Conservation (phyloP, 2,797 vertebrate genomes). For the Alouatta caraya region DNA sequence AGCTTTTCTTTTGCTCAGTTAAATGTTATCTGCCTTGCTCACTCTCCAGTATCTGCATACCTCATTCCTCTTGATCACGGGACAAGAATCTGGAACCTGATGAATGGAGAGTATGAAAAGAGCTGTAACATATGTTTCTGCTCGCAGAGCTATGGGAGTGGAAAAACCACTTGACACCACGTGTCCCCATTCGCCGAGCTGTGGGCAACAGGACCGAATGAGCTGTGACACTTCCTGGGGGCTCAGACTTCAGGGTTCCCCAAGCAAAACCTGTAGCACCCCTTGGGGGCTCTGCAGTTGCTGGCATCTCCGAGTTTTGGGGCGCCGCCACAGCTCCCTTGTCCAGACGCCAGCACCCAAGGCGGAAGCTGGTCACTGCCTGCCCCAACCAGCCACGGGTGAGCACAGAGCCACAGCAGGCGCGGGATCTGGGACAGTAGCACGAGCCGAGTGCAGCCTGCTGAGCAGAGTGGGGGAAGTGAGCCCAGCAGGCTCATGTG, state of each 20-base stretch:
- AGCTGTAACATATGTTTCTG: background rate
- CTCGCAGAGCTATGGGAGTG: background rate
- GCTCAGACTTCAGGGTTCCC: background rate
- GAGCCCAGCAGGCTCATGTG: too few species aligned
- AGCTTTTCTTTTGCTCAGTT: background rate
- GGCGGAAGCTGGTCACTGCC: background rate
- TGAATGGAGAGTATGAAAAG: background rate
- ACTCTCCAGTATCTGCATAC: background rate
- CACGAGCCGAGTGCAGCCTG: background rate
- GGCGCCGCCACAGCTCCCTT: background rate
- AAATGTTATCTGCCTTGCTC: background rate
- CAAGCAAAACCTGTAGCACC: background rate
- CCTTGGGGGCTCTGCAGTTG: background rate
- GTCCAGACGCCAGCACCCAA: background rate
- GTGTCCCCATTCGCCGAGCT: background rate
- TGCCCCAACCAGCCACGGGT: background rate
- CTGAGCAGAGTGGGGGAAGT: too few species aligned
- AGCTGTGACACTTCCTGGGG: background rate
- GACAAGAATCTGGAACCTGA: background rate
- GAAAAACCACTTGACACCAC: background rate
- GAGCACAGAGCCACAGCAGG: background rate
- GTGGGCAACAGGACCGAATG: background rate
- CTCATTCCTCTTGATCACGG: background rate
- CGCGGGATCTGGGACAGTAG: background rate
- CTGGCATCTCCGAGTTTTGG: background rate